These are phyloP conservation scores for Zootermopsis nevadensis DNA, from an alignment of 2,888 invertebrate species.

Conservation along the genomic window DNA sequence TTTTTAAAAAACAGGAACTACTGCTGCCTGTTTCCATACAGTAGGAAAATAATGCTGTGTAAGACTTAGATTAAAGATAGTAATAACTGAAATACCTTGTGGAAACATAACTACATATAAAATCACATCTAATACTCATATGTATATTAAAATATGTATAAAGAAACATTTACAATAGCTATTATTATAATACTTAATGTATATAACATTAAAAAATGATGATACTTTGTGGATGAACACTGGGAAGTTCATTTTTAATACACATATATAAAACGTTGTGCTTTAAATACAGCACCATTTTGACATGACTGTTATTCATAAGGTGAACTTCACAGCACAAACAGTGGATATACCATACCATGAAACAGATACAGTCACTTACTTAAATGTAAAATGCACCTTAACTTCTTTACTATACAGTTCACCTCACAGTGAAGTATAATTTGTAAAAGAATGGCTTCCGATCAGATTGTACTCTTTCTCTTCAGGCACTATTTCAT, in stretches of 20 bases:
- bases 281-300: neutral
- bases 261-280: neutral
- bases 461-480: neutral
- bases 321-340: neutral
- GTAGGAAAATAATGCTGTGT: too few species aligned
- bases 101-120: neutral
- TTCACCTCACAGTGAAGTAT: neutral
- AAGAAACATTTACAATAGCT: neutral
- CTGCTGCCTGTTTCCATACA: too few species aligned
- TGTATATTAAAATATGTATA: neutral
- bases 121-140: neutral
- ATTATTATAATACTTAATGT: neutral
- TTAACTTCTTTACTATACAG: neutral
- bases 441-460: constrained; percentile 12
- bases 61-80: too few species aligned
- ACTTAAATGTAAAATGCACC: neutral
- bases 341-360: neutral
- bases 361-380: neutral
- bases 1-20: too few species aligned
- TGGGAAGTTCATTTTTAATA: neutral
- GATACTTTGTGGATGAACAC: neutral
- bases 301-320: neutral
- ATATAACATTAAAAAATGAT: neutral
- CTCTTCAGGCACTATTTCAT: neutral
- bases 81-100: neutral